Percentiles rank a stretch among this genome's conserved stretches.
Conservation (phyloP, 2,113 vertebrate species). For the Delphinus delphis region DNA sequence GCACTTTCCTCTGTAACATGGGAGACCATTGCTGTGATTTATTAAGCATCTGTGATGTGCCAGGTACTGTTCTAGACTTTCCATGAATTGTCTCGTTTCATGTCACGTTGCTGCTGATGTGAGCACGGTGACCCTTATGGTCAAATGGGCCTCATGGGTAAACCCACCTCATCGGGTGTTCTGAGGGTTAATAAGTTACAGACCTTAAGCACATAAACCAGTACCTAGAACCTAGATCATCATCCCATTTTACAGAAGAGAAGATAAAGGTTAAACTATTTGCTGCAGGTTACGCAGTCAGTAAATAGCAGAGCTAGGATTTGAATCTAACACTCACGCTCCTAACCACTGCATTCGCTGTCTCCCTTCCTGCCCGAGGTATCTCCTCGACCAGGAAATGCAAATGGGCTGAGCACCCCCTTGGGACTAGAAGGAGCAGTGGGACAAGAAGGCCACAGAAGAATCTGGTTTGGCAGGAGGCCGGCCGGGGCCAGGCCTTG, state of each 20-base stretch:
- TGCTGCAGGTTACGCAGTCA: not conserved
- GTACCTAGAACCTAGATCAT: no score
- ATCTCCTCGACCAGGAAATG: not conserved
- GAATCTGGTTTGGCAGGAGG: not conserved
- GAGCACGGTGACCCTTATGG: not conserved
- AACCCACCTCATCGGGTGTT: not conserved
- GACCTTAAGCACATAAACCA: not conserved
- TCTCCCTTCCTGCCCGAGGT: not conserved
- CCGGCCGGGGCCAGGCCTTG: not conserved
- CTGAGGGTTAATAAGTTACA: not conserved
- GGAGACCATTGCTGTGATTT: not conserved
- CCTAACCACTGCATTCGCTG: not conserved
- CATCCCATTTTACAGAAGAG: not conserved
- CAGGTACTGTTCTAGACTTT: not conserved
- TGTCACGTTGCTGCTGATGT: not conserved
- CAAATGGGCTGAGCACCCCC: not conserved
- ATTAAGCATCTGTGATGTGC: not conserved
- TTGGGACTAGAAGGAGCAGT: not conserved
- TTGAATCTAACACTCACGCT: not conserved
- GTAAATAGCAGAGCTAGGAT: not conserved
- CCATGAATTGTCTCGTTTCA: not conserved
- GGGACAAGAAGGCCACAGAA: not conserved
- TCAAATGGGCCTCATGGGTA: not conserved
- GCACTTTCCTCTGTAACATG: not conserved
- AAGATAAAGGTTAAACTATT: not conserved